Evolutionary conservation across 2,113 vertebrate species (phyloP), one percentile per base, ranked within the genome.

Genomic region (Axis porcinus): DNA sequence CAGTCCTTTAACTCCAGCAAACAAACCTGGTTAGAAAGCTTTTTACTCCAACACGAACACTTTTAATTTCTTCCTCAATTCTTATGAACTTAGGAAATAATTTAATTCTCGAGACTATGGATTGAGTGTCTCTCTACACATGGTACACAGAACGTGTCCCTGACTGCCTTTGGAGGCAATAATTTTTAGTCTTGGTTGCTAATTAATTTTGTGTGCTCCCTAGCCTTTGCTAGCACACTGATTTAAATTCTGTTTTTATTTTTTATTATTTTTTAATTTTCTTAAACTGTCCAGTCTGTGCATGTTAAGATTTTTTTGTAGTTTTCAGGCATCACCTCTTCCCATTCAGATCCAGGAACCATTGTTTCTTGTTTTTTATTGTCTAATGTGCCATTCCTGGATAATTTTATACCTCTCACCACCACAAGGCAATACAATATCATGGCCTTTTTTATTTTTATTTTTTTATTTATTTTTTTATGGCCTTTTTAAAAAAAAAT

Each of bases 11-110:
- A 33, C 28, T 27, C 15, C 90, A 91, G 86, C 57, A 88, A 98
- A 76, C 27, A 81, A 98, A 98, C 94, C 91, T 89, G 84, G 78
- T 96, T 92, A 90, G n/a, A 57, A 98, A 97, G 89, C 43, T 97
- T 97, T 94, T 98, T 87, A 84, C 43, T 6, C 79, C 64, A 86
- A 94, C 86, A 93, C 45, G 97, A 93, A 55, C 78, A 97, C 86
- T 97, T 91, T 57, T 58, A 88, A 92, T 97, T 86, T 86, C 78
- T 96, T 54, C 23, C 92, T 95, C 30, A 88, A 33, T 97, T 97
- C 45, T 91, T 93, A 89, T 33, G 94, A 95, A 52, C 8, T 16
- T 70, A 93, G 74, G 85, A 6, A 0, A 86, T 67, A 97, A 16
- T 9, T 43, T 62, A 50, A 97, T 93, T 9, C 11, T 19, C 25